Evolutionary conservation across 2,888 invertebrate species (phyloP).

Genomic region (Drosophila pseudotakahashii): DNA sequence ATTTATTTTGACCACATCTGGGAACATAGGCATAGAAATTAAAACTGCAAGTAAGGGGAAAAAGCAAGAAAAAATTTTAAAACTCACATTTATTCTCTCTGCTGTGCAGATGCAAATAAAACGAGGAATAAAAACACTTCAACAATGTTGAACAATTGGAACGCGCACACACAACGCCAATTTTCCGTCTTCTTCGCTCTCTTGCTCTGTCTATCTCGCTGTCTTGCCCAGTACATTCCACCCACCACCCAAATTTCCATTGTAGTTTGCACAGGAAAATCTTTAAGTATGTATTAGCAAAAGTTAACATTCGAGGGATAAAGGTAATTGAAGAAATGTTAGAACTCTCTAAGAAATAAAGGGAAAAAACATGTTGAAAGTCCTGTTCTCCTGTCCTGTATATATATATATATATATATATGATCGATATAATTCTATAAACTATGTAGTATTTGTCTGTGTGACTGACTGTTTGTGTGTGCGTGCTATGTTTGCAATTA

Average conservation of each 20-base stretch:
- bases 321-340: slow-evolving; percentile 6
- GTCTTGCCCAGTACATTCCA: slow-evolving; percentile 29
- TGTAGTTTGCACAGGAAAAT: slow-evolving; percentile 31
- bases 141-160: slow-evolving; percentile 24
- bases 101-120: slow-evolving; percentile 83
- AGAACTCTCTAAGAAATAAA: slow-evolving; percentile 3
- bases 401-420: slow-evolving; percentile 12
- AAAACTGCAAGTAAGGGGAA: slow-evolving; percentile 25
- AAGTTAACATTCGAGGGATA: slow-evolving; percentile 25
- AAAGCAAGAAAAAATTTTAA: slow-evolving; percentile 26
- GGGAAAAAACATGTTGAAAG: slow-evolving; percentile 3
- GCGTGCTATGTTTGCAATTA: slow-evolving; percentile 8
- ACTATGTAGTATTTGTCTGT: slow-evolving; percentile 14
- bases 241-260: slow-evolving; percentile 27
- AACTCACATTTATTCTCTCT: slow-evolving; percentile 63
- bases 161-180: slow-evolving; percentile 41
- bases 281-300: slow-evolving; percentile 12
- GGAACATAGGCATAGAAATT: slow-evolving; percentile 13
- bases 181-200: slow-evolving; percentile 24
- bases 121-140: slow-evolving; percentile 18
- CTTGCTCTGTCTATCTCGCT: slow-evolving; percentile 10
- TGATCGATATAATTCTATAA: slow-evolving; percentile 14
- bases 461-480: slow-evolving; percentile 7
- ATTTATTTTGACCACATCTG: slow-evolving; percentile 37
- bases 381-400: slow-evolving; percentile 28